Percentiles rank a stretch among this genome's conserved stretches.
Conservation (phyloP, 2,113 vertebrate species). For the Hiodon alosoides region DNA sequence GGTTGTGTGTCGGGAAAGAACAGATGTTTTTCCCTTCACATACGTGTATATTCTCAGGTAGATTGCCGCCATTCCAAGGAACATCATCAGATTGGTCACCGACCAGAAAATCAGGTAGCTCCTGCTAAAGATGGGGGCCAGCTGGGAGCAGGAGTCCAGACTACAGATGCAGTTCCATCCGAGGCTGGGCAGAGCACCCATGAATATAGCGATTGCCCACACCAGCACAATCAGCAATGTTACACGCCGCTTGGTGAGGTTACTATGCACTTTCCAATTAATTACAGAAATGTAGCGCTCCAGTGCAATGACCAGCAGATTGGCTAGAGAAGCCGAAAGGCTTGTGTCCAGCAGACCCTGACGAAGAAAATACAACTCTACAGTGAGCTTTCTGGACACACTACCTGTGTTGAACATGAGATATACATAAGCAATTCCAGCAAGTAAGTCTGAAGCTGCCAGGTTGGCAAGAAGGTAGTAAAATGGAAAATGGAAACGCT, state of each 20-base stretch:
- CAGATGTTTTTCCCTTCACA: conserved; percentile 80
- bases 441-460: conserved; percentile 91
- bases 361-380: conserved; percentile 84
- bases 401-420: conserved; percentile 92
- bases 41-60: conserved; percentile 91
- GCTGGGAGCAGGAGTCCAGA: conserved; percentile 73
- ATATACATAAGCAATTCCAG: conserved; percentile 90
- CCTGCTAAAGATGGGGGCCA: conserved; percentile 90
- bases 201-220: conserved; percentile 87
- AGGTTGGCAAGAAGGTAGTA: conserved; percentile 93
- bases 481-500: conserved; percentile 89
- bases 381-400: conserved; percentile 70
- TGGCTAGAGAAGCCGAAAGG: conserved; percentile 85
- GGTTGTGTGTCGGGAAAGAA: conserved; percentile 74
- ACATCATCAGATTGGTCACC: conserved; percentile 78
- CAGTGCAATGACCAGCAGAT: conserved; percentile 86
- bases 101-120: conserved; percentile 97
- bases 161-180: conserved; percentile 97
- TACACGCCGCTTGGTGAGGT: conserved; percentile 88
- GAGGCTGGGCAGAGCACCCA: conserved; percentile 86
- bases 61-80: conserved; percentile 85
- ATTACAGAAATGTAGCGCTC: conserved; percentile 92
- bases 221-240: conserved; percentile 81
- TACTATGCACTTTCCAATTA: conserved; percentile 88
- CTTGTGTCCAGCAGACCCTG: conserved; percentile 90